Evolutionary conservation across 2,113 vertebrate genomes (phyloP).

Genomic region (Pungitius pungitius): DNA sequence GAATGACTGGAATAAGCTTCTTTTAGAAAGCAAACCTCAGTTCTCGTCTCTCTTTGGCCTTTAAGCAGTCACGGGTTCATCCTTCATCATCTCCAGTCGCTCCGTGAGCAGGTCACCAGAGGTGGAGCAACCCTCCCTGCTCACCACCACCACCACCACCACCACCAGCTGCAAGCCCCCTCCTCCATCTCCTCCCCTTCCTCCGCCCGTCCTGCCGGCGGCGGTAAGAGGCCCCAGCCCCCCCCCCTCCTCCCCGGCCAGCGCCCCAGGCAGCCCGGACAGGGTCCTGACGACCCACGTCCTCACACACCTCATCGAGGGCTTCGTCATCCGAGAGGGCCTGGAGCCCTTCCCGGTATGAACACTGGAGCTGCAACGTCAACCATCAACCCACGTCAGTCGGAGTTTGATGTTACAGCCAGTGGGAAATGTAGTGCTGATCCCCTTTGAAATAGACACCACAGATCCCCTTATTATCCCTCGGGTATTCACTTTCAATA

Average conservation of each 20-base stretch:
- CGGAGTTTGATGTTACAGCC: neutral
- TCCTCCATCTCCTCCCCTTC: slow-evolving; percentile 44
- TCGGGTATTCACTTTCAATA: neutral
- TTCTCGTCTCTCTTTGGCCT: neutral
- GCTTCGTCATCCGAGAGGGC: slow-evolving; percentile 94
- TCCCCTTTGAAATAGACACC: neutral
- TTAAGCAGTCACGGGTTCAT: slow-evolving; percentile 59
- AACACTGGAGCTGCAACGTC: slow-evolving; percentile 39
- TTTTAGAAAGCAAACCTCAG: too few species aligned
- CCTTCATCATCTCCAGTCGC: slow-evolving; percentile 80
- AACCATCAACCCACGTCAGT: neutral
- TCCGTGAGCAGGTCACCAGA: slow-evolving; percentile 85
- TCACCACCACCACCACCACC: slow-evolving; percentile 67
- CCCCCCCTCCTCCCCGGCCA: slow-evolving; percentile 79
- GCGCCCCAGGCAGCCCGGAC: slow-evolving; percentile 81
- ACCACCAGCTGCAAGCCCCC: neutral
- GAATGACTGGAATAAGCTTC: neutral
- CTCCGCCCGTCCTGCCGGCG: slow-evolving; percentile 86
- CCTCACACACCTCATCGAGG: slow-evolving; percentile 93
- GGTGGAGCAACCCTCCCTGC: slow-evolving; percentile 83
- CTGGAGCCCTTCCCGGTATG: slow-evolving; percentile 93
- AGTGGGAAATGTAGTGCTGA: neutral
- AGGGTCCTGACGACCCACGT: slow-evolving; percentile 89
- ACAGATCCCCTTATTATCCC: too few species aligned
- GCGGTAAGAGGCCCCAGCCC: slow-evolving; percentile 83